A percentile compares a stretch with the other conserved stretches of the same genome.
These are phyloP conservation scores for Cassiopea andromeda DNA, from an alignment of 30 jellyfish, hydroid and myxozoan species.

Conservation along the genomic window DNA sequence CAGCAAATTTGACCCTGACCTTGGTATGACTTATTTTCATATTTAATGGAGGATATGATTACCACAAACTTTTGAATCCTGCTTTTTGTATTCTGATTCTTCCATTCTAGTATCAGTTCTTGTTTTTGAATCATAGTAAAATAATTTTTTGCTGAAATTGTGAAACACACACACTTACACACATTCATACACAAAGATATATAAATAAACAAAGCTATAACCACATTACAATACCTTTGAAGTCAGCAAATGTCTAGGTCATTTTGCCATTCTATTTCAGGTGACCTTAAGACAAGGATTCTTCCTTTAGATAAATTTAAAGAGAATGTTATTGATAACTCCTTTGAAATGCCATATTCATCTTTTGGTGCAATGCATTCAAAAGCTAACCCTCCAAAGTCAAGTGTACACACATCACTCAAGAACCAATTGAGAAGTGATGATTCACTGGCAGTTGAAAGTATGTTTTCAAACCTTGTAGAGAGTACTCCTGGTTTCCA, in stretches of 20 bases:
- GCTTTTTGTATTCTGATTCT: not conserved
- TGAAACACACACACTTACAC: no score
- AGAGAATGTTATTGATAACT: slow-evolving; percentile 60
- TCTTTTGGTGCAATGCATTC: not conserved
- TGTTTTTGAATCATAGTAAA: no score
- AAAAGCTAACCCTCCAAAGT: slow-evolving; percentile 5
- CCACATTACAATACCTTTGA: no score
- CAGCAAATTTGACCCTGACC: slow-evolving; percentile 23
- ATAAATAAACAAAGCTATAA: no score
- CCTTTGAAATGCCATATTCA: not conserved
- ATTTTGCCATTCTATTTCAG: not conserved
- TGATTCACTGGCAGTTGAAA: not conserved
- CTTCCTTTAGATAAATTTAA: not conserved
- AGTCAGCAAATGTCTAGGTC: no score
- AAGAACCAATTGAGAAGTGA: not conserved
- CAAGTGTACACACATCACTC: slow-evolving; percentile 15
- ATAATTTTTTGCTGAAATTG: no score
- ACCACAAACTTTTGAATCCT: not conserved
- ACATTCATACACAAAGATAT: no score
- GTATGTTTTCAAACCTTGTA: not conserved
- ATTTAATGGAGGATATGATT: not conserved
- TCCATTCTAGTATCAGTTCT: not conserved
- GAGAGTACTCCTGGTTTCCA: not conserved
- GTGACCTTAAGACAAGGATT: not conserved
- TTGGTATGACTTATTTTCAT: slow-evolving; percentile 6